Evolutionary conservation across 2,797 vertebrate species (phyloP).

Genomic region (Pipistrellus pygmaeus): DNA sequence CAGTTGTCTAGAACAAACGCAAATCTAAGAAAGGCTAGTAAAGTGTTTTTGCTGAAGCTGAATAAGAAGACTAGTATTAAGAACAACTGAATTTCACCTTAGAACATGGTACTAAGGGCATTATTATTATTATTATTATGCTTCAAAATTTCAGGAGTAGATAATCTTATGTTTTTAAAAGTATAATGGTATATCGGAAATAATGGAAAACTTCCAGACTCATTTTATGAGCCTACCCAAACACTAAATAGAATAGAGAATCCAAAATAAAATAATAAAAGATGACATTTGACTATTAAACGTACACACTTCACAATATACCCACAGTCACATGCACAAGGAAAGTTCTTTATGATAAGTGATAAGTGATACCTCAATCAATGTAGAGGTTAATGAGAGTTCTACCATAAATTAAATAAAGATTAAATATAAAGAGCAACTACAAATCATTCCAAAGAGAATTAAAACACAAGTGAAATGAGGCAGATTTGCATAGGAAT

Average conservation of each 20-base stretch:
- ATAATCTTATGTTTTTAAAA: neutral
- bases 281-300: neutral
- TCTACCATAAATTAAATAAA: neutral
- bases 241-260: neutral
- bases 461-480: neutral
- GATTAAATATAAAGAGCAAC: neutral
- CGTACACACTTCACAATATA: neutral
- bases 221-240: neutral
- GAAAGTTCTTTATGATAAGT: neutral
- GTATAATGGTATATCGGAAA: neutral
- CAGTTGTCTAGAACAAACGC: neutral
- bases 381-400: neutral
- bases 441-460: neutral
- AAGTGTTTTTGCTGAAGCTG: neutral
- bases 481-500: neutral
- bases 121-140: neutral
- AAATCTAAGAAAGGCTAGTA: neutral
- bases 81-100: neutral
- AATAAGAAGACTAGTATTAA: neutral
- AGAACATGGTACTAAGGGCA: neutral
- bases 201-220: neutral
- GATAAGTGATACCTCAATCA: neutral
- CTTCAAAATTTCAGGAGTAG: neutral
- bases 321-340: neutral
- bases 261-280: slow-evolving; percentile 5